phyloP scores from a whole-genome alignment of 2,888 invertebrate genomes.

The Rambutsinella grinnellia region DNA sequence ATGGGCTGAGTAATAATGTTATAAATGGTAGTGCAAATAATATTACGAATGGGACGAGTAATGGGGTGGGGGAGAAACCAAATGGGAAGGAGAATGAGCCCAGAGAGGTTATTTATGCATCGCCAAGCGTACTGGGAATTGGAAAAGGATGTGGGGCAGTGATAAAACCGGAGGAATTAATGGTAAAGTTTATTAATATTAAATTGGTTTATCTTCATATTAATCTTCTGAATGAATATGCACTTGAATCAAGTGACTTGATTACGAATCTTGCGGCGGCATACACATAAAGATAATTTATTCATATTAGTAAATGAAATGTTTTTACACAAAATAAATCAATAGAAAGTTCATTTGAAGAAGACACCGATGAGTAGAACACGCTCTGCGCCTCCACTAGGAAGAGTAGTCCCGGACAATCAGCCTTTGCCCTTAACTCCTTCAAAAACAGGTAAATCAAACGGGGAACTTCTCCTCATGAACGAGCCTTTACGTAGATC shows the following conservation, averaged over 20 bases:
- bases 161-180: conserved; percentile 63
- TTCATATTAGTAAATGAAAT: too few species aligned
- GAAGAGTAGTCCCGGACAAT: conserved; percentile 62
- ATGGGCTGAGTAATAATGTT: conserved; percentile 22
- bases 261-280: neutral
- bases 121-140: conserved; percentile 30
- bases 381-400: conserved; percentile 63
- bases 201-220: too few species aligned
- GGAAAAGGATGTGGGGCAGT: conserved; percentile 52
- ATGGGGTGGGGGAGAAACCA: too few species aligned
- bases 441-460: conserved; percentile 29
- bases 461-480: conserved; percentile 30
- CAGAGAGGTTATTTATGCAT: conserved; percentile 44
- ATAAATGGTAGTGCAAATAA: conserved; percentile 11
- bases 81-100: conserved; percentile 35
- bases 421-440: conserved; percentile 18
- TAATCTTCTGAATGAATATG: neutral
- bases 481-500: conserved; percentile 53
- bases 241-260: neutral
- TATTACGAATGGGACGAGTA: conserved; percentile 27
- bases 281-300: neutral
- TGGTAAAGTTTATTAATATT: conserved; percentile 55
- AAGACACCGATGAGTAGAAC: conserved; percentile 65
- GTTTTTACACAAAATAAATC: too few species aligned
- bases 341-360: conserved; percentile 65